Conservation (phyloP, 2,113 vertebrate genomes). For the Burhinus oedicnemus region DNA sequence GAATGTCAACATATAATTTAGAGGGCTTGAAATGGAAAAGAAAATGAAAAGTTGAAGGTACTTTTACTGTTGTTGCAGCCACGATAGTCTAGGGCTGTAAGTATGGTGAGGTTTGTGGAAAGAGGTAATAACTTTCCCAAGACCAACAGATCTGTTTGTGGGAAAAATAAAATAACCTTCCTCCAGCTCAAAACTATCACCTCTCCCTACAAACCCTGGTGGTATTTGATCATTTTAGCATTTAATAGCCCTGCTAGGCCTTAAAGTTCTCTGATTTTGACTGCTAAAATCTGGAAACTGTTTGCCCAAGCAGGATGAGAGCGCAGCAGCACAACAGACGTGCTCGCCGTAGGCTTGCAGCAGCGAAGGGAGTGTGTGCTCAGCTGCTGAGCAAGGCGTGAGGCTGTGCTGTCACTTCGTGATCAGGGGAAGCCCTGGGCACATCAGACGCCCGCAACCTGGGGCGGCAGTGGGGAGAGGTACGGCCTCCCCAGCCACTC, state of each 20-base stretch:
- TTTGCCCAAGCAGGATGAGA: neutral
- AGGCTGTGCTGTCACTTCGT: accelerated
- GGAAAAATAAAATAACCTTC: neutral
- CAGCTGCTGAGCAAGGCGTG: neutral
- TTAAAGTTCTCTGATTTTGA: neutral
- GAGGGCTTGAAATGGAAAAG: slow-evolving; percentile 3
- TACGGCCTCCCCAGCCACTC: neutral
- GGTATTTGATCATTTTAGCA: neutral
- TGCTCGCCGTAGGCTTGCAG: accelerated
- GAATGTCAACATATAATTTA: neutral
- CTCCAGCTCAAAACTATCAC: neutral
- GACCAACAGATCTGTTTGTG: neutral
- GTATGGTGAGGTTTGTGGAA: neutral
- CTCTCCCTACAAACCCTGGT: neutral
- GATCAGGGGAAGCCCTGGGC: neutral
- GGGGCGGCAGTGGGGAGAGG: neutral
- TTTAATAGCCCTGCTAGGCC: neutral
- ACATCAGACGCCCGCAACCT: accelerated
- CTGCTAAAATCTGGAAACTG: neutral
- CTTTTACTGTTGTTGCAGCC: neutral
- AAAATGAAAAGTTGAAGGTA: neutral
- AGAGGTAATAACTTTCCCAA: neutral
- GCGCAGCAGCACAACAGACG: accelerated
- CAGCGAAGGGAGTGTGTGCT: accelerated
- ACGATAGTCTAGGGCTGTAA: neutral